phyloP scores from a whole-genome alignment of 2,888 invertebrate species.

The Operophtera brumata region DNA sequence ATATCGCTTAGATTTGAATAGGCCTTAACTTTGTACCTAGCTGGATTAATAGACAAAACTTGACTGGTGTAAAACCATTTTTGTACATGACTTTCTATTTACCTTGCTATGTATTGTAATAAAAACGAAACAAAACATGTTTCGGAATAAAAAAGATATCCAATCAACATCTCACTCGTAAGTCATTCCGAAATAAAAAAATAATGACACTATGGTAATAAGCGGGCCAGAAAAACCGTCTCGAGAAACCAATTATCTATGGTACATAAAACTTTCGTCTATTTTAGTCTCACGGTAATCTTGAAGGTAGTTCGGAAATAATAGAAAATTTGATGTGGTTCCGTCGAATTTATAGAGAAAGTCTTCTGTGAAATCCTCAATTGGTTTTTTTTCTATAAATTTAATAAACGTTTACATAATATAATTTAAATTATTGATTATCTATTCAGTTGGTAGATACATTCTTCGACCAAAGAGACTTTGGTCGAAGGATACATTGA shows the following conservation, averaged over 20 bases:
- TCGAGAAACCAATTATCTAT: constrained; percentile 38
- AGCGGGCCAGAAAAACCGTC: constrained; percentile 24
- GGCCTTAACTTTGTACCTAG: no score
- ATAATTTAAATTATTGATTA: no score
- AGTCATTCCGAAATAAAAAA: constrained; percentile 24
- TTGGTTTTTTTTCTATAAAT: no score
- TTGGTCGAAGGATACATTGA: no score
- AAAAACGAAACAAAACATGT: constrained; percentile 10
- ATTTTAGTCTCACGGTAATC: constrained; percentile 29
- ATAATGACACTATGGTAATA: constrained; percentile 31
- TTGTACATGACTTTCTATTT: constrained; percentile 4
- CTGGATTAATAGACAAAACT: no score
- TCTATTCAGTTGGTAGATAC: no score
- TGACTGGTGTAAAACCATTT: background rate
- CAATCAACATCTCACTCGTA: constrained; percentile 34
- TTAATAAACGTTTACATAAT: no score
- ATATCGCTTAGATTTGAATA: no score
- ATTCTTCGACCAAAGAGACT: no score
- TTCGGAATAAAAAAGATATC: constrained; percentile 15
- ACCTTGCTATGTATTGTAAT: background rate
- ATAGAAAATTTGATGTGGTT: constrained; percentile 14
- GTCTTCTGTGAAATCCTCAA: no score
- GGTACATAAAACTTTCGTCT: constrained; percentile 28
- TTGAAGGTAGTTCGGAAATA: constrained; percentile 4
- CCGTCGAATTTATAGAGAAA: constrained; percentile 4